A percentile compares a stretch with the other conserved stretches of the same genome.
Evolutionary conservation across 2,797 vertebrate genomes (phyloP).

Genomic region (Moxostoma hubbsi): DNA sequence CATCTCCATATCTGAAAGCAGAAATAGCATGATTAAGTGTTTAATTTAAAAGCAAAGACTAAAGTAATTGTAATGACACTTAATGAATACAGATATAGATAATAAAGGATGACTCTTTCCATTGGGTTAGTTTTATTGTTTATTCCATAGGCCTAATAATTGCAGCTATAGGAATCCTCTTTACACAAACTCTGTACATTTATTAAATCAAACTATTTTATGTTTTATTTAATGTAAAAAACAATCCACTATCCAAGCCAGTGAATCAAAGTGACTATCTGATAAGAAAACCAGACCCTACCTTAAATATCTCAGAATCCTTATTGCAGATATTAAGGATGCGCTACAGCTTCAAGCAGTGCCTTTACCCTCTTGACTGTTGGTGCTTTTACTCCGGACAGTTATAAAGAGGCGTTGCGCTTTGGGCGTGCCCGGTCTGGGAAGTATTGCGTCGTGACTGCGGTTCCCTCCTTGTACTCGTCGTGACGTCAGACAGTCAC

Average conservation of each 20-base stretch:
- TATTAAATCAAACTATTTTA: neutral
- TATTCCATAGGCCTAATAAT: neutral
- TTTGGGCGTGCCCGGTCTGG: constrained; percentile 1
- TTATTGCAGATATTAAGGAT: constrained; percentile 59
- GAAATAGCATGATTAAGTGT: neutral
- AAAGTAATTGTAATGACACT: neutral
- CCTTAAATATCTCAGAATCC: constrained; percentile 64
- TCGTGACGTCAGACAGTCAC: constrained; percentile 71
- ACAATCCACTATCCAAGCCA: neutral
- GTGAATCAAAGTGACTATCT: neutral
- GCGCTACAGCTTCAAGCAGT: constrained; percentile 26
- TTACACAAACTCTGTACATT: neutral
- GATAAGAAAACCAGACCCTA: constrained; percentile 30
- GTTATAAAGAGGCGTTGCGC: constrained; percentile 65
- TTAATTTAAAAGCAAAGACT: neutral
- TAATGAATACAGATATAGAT: too few relatives aligned
- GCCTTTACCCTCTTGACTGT: constrained; percentile 55
- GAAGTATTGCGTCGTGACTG: constrained; percentile 67
- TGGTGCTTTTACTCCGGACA: constrained; percentile 46
- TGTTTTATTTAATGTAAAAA: neutral
- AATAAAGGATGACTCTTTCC: too few relatives aligned
- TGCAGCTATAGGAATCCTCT: neutral
- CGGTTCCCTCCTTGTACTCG: constrained; percentile 50
- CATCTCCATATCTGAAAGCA: constrained; percentile 75
- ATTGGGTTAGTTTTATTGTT: neutral